Conservation (phyloP, 2,113 vertebrate species). For the Ranitomeya variabilis region DNA sequence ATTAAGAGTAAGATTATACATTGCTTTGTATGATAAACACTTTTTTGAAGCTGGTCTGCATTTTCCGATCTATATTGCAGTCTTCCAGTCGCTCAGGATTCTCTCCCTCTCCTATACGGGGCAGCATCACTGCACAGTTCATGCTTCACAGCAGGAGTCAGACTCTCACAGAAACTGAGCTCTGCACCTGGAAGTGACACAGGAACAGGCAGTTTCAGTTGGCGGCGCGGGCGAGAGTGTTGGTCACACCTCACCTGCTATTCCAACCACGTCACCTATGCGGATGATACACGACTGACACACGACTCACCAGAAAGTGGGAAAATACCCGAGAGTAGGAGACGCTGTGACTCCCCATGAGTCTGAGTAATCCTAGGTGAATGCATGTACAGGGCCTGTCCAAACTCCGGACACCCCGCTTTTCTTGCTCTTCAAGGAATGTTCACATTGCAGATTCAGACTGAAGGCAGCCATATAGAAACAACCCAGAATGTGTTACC, state of each 20-base stretch:
- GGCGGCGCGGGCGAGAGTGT: not conserved
- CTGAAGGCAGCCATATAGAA: no score
- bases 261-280: not conserved
- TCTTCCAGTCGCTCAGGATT: not conserved
- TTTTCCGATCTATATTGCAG: not conserved
- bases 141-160: not conserved
- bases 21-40: no score
- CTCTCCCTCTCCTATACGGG: not conserved
- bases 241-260: not conserved
- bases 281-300: not conserved
- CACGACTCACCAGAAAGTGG: not conserved
- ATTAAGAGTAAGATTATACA: not conserved
- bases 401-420: no score
- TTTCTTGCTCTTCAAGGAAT: no score
- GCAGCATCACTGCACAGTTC: not conserved
- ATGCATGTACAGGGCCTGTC: no score
- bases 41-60: no score
- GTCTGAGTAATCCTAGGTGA: not conserved
- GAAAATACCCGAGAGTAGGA: not conserved
- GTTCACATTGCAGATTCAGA: no score
- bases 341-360: not conserved
- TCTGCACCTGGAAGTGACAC: not conserved
- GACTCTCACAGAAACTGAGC: constrained; percentile 15
- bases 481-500: no score
- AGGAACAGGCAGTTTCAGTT: not conserved